Percentiles rank a stretch among this genome's conserved stretches.
Conservation (phyloP, 2,113 vertebrate genomes). For the Tachysurus vachellii region DNA sequence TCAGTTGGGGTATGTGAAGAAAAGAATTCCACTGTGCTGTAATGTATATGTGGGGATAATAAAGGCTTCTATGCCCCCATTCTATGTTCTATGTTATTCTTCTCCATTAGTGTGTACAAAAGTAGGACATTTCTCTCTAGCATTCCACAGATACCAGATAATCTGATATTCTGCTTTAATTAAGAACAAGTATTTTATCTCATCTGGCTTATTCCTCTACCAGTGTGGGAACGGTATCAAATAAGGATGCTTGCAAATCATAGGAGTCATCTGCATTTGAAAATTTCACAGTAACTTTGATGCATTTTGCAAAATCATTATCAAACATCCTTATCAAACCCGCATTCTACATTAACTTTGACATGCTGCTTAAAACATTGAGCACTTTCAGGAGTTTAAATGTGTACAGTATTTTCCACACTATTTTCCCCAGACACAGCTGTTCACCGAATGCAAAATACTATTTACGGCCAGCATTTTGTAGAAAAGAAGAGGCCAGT, state of each 20-base stretch:
- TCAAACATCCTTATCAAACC: neutral
- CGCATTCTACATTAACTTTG: neutral
- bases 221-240: conserved; percentile 2
- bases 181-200: conserved; percentile 26
- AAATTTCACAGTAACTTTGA: neutral
- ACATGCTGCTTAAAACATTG: neutral
- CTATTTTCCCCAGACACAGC: neutral
- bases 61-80: too few relatives aligned
- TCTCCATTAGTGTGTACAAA: neutral
- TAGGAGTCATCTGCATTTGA: neutral
- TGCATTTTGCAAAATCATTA: neutral
- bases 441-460: neutral
- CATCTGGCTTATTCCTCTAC: neutral
- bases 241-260: conserved; percentile 8
- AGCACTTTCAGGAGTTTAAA: neutral
- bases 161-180: conserved; percentile 27
- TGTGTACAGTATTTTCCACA: too few relatives aligned
- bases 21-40: too few relatives aligned
- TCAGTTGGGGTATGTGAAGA: too few relatives aligned
- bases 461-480: neutral
- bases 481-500: neutral
- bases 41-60: too few relatives aligned
- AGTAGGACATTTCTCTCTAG: conserved; percentile 9
- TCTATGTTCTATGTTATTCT: too few relatives aligned
- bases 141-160: conserved; percentile 33